Conservation (phyloP, 2,113 vertebrate species). For the Myotis brandtii region DNA sequence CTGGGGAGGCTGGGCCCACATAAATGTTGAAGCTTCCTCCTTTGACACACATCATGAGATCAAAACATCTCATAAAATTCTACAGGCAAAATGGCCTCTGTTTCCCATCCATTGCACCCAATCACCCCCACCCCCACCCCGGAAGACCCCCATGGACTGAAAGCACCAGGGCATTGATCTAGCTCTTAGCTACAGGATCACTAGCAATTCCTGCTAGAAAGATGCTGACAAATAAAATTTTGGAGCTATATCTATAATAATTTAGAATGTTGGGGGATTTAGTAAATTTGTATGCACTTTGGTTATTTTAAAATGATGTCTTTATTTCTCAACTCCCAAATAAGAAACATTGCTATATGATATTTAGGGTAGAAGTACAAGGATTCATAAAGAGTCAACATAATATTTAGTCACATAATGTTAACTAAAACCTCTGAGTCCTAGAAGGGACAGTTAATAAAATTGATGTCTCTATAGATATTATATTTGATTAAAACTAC, state of each 20-base stretch:
- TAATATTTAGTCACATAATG: neutral
- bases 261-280: neutral
- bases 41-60: neutral
- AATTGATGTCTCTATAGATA: neutral
- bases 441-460: neutral
- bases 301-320: neutral
- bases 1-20: neutral
- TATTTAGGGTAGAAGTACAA: neutral
- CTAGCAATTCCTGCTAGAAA: neutral
- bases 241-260: neutral
- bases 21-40: neutral
- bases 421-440: neutral
- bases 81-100: neutral
- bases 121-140: neutral
- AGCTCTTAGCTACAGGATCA: neutral
- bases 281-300: neutral
- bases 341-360: neutral
- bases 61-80: neutral
- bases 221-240: neutral
- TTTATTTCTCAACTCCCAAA: constrained; percentile 19
- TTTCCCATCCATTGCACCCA: neutral
- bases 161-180: neutral
- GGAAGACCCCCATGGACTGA: neutral
- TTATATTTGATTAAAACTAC: neutral
- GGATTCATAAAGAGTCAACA: neutral